Conservation (phyloP, 2,888 invertebrate species). For the Apotomis turbidana region DNA sequence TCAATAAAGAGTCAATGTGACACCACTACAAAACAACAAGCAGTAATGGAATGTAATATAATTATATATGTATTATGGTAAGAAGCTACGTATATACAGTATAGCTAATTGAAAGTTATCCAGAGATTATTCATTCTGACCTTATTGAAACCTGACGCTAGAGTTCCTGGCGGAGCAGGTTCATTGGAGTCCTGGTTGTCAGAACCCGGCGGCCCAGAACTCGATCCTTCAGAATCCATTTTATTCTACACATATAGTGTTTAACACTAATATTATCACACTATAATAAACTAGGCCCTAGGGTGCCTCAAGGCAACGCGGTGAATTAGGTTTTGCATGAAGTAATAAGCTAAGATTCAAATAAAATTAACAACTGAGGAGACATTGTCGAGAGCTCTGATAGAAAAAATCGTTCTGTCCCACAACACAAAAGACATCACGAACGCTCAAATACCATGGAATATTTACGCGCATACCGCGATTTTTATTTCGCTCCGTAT, state of each 20-base stretch:
- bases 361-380: background rate
- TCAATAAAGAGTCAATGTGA: too few relatives aligned
- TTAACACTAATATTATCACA: slow-evolving; percentile 1
- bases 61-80: too few relatives aligned
- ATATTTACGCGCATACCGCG: background rate
- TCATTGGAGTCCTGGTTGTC: slow-evolving; percentile 60
- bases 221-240: slow-evolving; percentile 53
- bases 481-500: too few relatives aligned
- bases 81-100: too few relatives aligned
- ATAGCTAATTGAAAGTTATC: too few relatives aligned
- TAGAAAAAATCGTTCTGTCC: background rate
- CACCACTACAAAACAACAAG: too few relatives aligned
- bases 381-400: background rate
- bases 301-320: slow-evolving; percentile 18
- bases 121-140: slow-evolving; percentile 44
- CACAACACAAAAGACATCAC: background rate
- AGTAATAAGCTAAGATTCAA: background rate
- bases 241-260: slow-evolving; percentile 25
- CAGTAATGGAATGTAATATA: too few relatives aligned
- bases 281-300: slow-evolving; percentile 16
- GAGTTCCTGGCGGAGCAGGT: slow-evolving; percentile 51
- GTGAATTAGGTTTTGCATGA: background rate
- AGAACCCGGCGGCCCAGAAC: slow-evolving; percentile 47
- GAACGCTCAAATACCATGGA: background rate
- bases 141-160: slow-evolving; percentile 45